Percentiles rank a stretch among this genome's conserved stretches.
These are phyloP conservation scores for Lasioglossum malachurum DNA, from an alignment of 2,888 invertebrate species.

Conservation along the genomic window DNA sequence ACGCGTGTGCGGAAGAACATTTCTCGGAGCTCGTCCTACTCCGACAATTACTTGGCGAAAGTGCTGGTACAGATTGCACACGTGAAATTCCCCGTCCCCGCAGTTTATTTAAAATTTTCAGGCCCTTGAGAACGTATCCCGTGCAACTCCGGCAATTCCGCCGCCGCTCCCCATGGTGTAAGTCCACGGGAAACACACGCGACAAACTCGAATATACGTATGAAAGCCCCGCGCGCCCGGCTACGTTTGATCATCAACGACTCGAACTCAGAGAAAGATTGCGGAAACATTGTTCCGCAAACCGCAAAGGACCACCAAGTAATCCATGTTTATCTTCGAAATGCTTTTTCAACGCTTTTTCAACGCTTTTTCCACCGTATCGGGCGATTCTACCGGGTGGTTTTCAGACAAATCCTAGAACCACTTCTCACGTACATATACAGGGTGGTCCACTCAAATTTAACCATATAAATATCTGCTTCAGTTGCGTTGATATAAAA, in stretches of 20 bases:
- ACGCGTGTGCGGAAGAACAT: neutral
- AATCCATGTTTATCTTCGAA: slow-evolving; percentile 39
- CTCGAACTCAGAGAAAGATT: slow-evolving; percentile 17
- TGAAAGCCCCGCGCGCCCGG: neutral
- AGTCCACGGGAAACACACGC: slow-evolving; percentile 1
- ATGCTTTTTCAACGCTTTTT: slow-evolving; percentile 1
- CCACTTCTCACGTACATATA: no score
- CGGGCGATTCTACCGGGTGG: neutral
- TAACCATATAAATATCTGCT: no score
- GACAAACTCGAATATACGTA: slow-evolving; percentile 12
- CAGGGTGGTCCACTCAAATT: no score
- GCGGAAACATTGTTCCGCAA: slow-evolving; percentile 22
- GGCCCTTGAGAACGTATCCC: slow-evolving; percentile 2
- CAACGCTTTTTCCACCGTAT: neutral
- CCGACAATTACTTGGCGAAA: slow-evolving; percentile 18
- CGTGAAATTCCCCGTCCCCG: neutral
- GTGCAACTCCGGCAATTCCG: slow-evolving; percentile 17
- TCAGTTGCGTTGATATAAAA: no score
- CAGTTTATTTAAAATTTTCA: slow-evolving; percentile 36
- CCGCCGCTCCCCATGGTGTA: slow-evolving; percentile 21
- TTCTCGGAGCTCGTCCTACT: neutral
- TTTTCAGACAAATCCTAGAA: neutral
- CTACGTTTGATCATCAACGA: slow-evolving; percentile 38
- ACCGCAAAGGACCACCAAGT: slow-evolving; percentile 40
- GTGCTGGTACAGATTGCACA: slow-evolving; percentile 1